Conservation (phyloP, 1,140 invertebrate species). For the Oryzaephilus surinamensis region DNA sequence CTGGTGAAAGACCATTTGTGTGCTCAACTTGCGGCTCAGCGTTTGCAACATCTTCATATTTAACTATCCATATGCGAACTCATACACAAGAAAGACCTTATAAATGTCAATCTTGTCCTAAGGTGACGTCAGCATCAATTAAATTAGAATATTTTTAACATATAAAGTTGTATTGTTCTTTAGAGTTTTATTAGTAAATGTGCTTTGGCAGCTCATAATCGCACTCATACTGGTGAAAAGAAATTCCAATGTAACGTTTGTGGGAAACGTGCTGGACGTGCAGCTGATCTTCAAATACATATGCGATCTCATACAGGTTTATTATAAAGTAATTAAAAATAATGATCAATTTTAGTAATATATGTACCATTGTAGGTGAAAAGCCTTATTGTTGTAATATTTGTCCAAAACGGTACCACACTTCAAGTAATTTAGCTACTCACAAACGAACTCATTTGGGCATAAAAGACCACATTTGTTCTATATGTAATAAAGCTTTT, state of each 20-base stretch:
- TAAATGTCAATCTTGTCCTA: slow-evolving; percentile 23
- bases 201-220: slow-evolving; percentile 23
- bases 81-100: slow-evolving; percentile 41
- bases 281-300: slow-evolving; percentile 37
- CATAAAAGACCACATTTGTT: slow-evolving; percentile 41
- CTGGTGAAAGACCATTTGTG: slow-evolving; percentile 50
- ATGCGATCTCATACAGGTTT: slow-evolving; percentile 39
- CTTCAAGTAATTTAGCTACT: slow-evolving; percentile 41
- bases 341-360: neutral
- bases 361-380: slow-evolving; percentile 26
- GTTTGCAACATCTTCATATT: slow-evolving; percentile 58
- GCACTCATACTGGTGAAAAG: slow-evolving; percentile 36
- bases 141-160: neutral
- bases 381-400: slow-evolving; percentile 41
- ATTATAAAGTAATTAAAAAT: neutral
- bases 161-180: slow-evolving; percentile 1
- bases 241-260: slow-evolving; percentile 27
- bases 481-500: slow-evolving; percentile 41
- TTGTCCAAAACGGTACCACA: slow-evolving; percentile 40
- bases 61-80: slow-evolving; percentile 73
- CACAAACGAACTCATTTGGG: slow-evolving; percentile 42
- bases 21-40: slow-evolving; percentile 45
- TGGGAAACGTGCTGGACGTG: slow-evolving; percentile 22
- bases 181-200: slow-evolving; percentile 27
- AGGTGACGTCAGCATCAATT: too few species aligned